Conservation (phyloP, 2,113 vertebrate species). For the Phoenicopterus ruber region DNA sequence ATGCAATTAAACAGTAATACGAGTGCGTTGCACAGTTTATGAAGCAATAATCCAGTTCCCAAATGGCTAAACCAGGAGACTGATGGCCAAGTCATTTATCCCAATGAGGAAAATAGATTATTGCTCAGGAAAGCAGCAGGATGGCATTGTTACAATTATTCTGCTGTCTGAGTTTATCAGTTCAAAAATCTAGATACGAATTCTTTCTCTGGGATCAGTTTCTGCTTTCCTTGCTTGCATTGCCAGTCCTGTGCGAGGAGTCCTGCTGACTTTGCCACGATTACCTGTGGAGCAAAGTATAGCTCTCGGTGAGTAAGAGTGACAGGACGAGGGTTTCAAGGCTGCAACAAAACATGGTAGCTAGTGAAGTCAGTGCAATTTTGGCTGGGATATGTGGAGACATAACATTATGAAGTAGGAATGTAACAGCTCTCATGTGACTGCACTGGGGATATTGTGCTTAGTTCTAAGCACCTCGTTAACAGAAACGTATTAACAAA, state of each 20-base stretch:
- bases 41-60: conserved; percentile 73
- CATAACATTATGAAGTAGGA: conserved; percentile 68
- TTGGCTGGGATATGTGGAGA: conserved; percentile 43
- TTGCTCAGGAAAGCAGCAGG: conserved; percentile 62
- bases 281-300: conserved; percentile 9
- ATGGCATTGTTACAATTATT: conserved; percentile 44
- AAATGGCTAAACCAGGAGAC: conserved; percentile 64
- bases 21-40: conserved; percentile 63
- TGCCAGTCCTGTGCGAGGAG: neutral
- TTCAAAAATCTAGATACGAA: conserved; percentile 1
- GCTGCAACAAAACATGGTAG: conserved; percentile 63
- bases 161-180: conserved; percentile 43
- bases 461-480: conserved; percentile 69
- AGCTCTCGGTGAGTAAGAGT: neutral
- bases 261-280: neutral
- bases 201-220: conserved; percentile 31
- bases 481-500: conserved; percentile 64
- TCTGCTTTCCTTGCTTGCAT: neutral
- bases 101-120: conserved; percentile 66
- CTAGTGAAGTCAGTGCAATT: conserved; percentile 48
- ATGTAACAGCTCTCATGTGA: conserved; percentile 65
- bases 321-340: neutral
- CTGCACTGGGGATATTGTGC: conserved; percentile 60
- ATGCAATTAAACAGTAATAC: conserved; percentile 69
- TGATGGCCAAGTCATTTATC: conserved; percentile 71